Conservation (phyloP, 2,888 invertebrate genomes). For the Scaeva pyrastri region DNA sequence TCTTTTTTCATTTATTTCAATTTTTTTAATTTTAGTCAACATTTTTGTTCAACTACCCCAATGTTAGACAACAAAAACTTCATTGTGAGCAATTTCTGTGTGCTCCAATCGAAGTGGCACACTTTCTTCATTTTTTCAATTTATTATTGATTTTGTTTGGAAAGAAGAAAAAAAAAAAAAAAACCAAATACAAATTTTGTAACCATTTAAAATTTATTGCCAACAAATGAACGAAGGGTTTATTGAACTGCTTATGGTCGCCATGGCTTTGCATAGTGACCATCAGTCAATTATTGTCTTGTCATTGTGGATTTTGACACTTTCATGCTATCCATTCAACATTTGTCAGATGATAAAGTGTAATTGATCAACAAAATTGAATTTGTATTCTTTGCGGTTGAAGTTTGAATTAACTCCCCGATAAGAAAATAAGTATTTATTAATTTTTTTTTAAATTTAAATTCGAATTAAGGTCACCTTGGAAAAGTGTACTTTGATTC, state of each 20-base stretch:
- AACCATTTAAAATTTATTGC: conserved; percentile 22
- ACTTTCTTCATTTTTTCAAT: conserved; percentile 57
- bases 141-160: conserved; percentile 30
- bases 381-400: too few species aligned
- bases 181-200: conserved; percentile 22
- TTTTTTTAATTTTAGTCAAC: neutral
- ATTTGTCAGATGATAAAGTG: too few species aligned
- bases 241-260: conserved; percentile 58
- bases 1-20: too few species aligned
- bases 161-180: neutral
- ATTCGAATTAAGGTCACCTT: too few species aligned
- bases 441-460: too few species aligned
- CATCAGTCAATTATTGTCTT: neutral
- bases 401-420: too few species aligned
- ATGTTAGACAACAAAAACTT: neutral
- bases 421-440: too few species aligned
- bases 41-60: conserved; percentile 1
- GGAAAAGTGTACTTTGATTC: too few species aligned
- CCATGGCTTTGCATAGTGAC: conserved; percentile 3
- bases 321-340: neutral
- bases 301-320: neutral
- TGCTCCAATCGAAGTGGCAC: conserved; percentile 56
- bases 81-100: conserved; percentile 14
- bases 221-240: conserved; percentile 25
- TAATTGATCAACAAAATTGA: too few species aligned